Conservation (phyloP, 1,140 invertebrate genomes). For the Thaumetopoea pityocampa region DNA sequence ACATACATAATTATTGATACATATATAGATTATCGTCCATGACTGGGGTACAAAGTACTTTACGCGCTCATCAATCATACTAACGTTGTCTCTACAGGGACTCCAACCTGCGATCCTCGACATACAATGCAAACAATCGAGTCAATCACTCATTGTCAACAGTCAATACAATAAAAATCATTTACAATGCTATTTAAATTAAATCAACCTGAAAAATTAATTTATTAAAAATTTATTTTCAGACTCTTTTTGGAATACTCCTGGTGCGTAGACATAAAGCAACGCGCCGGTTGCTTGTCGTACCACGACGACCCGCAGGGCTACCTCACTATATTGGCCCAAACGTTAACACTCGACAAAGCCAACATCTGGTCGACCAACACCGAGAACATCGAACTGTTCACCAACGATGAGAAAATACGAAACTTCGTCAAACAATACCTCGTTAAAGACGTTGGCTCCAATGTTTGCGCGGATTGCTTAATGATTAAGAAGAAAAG, state of each 20-base stretch:
- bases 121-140: no score
- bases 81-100: no score
- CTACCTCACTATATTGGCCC: constrained; percentile 88
- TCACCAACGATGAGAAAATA: constrained; percentile 81
- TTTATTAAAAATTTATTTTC: constrained; percentile 17
- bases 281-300: constrained; percentile 91
- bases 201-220: background rate
- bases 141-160: no score
- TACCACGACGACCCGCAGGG: constrained; percentile 93
- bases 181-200: no score
- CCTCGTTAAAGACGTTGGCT: constrained; percentile 47
- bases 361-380: constrained; percentile 81
- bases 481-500: constrained; percentile 34
- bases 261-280: constrained; percentile 89
- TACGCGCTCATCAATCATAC: no score
- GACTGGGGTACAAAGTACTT: no score
- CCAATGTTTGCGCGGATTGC: constrained; percentile 46
- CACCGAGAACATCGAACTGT: constrained; percentile 79
- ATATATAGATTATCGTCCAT: no score
- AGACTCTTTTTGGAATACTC: constrained; percentile 82
- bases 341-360: constrained; percentile 88
- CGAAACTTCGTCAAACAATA: constrained; percentile 82
- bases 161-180: no score
- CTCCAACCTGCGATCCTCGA: no score
- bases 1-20: no score